These are phyloP conservation scores for Henricia sp. DNA, from an alignment of 53 echinoderm and acorn worm species.

Conservation along the genomic window DNA sequence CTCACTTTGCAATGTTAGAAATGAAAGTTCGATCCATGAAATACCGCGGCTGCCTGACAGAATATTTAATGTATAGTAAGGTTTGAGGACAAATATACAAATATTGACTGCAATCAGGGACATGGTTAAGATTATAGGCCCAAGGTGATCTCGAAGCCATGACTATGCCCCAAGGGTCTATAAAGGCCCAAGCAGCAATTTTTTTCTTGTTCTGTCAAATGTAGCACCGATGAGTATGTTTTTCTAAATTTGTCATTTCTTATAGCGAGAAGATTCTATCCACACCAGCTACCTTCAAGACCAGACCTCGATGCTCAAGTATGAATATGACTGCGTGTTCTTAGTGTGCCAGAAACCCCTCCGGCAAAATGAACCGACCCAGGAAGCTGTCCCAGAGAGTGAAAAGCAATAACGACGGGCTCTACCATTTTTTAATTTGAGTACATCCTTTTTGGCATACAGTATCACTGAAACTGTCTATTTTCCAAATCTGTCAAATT, in stretches of 20 bases:
- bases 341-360: slow-evolving; percentile 93
- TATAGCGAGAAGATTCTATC: slow-evolving; percentile 80
- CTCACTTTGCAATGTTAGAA: too few species aligned
- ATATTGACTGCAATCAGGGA: too few species aligned
- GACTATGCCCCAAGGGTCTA: too few species aligned
- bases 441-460: too few species aligned
- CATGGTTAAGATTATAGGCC: too few species aligned
- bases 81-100: not conserved
- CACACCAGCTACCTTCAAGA: slow-evolving; percentile 88
- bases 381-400: slow-evolving; percentile 4
- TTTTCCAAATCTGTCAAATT: too few species aligned
- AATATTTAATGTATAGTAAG: not conserved
- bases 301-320: slow-evolving; percentile 82
- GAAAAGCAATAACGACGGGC: slow-evolving; percentile 39
- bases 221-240: not conserved
- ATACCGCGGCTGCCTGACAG: too few species aligned
- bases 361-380: slow-evolving; percentile 26
- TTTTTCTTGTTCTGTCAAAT: not conserved
- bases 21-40: too few species aligned
- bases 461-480: too few species aligned
- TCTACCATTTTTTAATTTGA: not conserved
- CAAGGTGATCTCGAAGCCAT: too few species aligned
- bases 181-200: not conserved
- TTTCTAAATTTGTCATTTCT: not conserved
- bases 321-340: slow-evolving; percentile 89